These are phyloP conservation scores for Fistularia tabacaria DNA, from an alignment of 2,797 vertebrate genomes.

Conservation along the genomic window DNA sequence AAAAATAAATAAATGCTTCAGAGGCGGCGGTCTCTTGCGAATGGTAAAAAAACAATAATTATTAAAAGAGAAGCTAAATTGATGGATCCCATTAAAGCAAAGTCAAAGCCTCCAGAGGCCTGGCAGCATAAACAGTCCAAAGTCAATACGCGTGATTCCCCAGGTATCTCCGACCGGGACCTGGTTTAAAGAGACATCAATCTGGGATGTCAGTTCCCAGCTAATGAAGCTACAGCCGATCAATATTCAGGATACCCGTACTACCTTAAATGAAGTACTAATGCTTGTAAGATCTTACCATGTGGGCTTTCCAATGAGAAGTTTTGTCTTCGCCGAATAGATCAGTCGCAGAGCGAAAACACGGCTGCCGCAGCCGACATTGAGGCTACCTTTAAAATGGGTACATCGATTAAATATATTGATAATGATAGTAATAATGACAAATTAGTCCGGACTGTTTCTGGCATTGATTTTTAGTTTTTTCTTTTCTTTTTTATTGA, in stretches of 20 bases:
- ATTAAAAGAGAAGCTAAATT: slow-evolving; percentile 79
- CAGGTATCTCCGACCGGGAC: slow-evolving; percentile 78
- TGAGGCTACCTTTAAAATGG: no score
- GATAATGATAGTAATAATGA: no score
- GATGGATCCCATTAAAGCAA: slow-evolving; percentile 83
- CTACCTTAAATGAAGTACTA: slow-evolving; percentile 79
- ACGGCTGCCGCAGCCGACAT: no score
- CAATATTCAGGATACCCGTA: slow-evolving; percentile 82
- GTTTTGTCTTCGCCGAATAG: slow-evolving; percentile 17
- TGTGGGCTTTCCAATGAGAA: slow-evolving; percentile 44
- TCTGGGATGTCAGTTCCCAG: slow-evolving; percentile 85
- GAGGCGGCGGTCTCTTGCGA: slow-evolving; percentile 42
- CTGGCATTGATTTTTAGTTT: neutral
- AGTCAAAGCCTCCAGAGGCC: slow-evolving; percentile 72
- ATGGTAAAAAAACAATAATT: slow-evolving; percentile 72
- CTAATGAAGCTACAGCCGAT: slow-evolving; percentile 85
- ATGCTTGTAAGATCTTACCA: slow-evolving; percentile 67
- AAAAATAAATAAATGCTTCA: slow-evolving; percentile 20
- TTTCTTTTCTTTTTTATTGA: neutral
- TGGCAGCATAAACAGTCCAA: slow-evolving; percentile 70
- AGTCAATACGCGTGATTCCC: slow-evolving; percentile 82
- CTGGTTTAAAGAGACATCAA: slow-evolving; percentile 86
- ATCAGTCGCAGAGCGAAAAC: neutral
- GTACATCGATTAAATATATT: no score
- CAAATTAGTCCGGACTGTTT: neutral